These are phyloP conservation scores for Lerista edwardsae DNA, from an alignment of 2,797 vertebrate species.

Conservation along the genomic window DNA sequence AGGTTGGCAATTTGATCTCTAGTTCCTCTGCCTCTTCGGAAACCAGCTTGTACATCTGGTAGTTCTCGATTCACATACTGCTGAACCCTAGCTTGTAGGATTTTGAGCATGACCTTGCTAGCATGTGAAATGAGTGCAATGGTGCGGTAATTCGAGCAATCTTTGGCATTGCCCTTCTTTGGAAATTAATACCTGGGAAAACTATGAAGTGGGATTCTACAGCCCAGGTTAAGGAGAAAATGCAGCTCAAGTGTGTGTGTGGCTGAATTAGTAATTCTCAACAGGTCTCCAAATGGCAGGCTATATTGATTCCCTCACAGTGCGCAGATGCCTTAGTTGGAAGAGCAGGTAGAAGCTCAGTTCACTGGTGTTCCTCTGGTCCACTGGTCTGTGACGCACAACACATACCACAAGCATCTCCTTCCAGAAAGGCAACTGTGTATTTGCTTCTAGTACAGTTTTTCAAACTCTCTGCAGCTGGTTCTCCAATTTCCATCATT, in stretches of 20 bases:
- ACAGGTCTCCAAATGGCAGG: not conserved
- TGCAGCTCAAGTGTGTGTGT: not conserved
- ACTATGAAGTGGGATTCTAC: not conserved
- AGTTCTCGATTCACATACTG: no score
- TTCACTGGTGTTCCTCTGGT: not conserved
- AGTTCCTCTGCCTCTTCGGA: no score
- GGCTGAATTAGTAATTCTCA: not conserved
- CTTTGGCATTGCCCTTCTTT: no score
- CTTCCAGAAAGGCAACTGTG: accelerated
- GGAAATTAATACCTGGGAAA: not conserved
- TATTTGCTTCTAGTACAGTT: not conserved
- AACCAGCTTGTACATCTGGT: no score
- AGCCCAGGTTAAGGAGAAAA: not conserved
- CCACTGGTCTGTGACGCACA: not conserved
- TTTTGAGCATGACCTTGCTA: no score
- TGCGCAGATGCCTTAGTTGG: not conserved
- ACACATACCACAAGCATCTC: accelerated
- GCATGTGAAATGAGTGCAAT: no score
- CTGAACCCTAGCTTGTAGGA: no score
- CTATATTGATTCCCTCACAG: not conserved
- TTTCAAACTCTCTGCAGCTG: not conserved
- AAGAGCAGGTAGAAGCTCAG: not conserved
- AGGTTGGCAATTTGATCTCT: no score
- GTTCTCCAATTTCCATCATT: accelerated
- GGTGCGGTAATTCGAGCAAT: no score